Percentiles rank a stretch among this genome's conserved stretches.
Conservation (phyloP, 2,113 vertebrate species). For the Gavia stellata region DNA sequence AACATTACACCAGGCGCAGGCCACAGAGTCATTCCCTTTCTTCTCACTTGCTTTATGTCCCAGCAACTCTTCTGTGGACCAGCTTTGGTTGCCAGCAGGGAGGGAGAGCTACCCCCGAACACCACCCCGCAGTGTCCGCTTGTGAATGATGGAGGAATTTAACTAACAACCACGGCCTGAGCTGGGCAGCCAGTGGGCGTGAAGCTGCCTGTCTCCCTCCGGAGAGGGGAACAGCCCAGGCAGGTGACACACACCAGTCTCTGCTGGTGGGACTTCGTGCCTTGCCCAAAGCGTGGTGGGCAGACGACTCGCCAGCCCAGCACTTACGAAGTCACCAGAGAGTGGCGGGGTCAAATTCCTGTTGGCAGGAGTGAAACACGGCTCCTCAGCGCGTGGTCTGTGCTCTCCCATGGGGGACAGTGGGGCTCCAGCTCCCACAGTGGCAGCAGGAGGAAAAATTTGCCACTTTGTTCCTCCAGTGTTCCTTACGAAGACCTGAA, state of each 20-base stretch:
- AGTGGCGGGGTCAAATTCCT: neutral
- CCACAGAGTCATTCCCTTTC: neutral
- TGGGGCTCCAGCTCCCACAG: neutral
- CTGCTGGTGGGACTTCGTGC: neutral
- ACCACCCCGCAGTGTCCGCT: accelerated
- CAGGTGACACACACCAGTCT: neutral
- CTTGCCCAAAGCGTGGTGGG: neutral
- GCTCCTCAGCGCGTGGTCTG: neutral
- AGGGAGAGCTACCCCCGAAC: neutral
- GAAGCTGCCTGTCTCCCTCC: neutral
- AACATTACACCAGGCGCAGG: neutral
- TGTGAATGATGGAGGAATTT: neutral
- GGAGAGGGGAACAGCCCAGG: neutral
- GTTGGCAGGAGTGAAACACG: neutral
- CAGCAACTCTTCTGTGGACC: neutral
- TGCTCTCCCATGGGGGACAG: neutral
- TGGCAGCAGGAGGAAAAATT: neutral
- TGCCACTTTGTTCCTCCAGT: neutral
- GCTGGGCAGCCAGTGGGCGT: neutral
- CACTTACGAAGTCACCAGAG: neutral
- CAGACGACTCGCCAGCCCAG: neutral
- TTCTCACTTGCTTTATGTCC: neutral
- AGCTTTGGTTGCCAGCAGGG: neutral
- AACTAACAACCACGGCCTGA: neutral
- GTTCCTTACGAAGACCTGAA: neutral